Conservation (phyloP, 2,888 invertebrate species). For the Netelia fuscicornis region DNA sequence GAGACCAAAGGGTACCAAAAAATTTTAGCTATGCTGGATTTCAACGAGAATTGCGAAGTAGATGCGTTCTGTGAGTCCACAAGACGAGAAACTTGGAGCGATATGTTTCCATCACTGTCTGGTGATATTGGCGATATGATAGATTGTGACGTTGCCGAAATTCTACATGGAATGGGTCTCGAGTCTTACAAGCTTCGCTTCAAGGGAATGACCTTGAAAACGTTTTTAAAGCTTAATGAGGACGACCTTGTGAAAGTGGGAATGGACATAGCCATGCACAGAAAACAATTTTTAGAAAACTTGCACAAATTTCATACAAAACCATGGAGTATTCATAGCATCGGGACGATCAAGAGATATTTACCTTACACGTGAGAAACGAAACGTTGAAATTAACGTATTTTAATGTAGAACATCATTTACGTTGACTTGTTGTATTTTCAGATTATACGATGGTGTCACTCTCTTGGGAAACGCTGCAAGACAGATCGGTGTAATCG, state of each 20-base stretch:
- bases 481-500: slow-evolving; percentile 87
- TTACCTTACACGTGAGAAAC: slow-evolving; percentile 74
- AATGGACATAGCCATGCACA: slow-evolving; percentile 87
- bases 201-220: slow-evolving; percentile 86
- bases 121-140: slow-evolving; percentile 66
- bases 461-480: slow-evolving; percentile 86
- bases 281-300: slow-evolving; percentile 86
- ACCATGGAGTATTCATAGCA: slow-evolving; percentile 85
- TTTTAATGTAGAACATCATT: slow-evolving; percentile 83
- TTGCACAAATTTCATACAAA: slow-evolving; percentile 87
- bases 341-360: slow-evolving; percentile 73
- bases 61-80: slow-evolving; percentile 74
- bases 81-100: slow-evolving; percentile 85
- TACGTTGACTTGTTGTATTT: slow-evolving; percentile 81
- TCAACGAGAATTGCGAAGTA: slow-evolving; percentile 63
- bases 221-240: slow-evolving; percentile 87
- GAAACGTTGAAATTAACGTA: slow-evolving; percentile 19
- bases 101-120: slow-evolving; percentile 85
- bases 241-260: slow-evolving; percentile 87
- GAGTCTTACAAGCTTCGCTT: slow-evolving; percentile 86
- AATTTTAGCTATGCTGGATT: slow-evolving; percentile 73
- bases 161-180: slow-evolving; percentile 88
- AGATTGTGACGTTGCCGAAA: slow-evolving; percentile 85
- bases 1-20: slow-evolving; percentile 85
- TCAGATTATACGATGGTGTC: slow-evolving; percentile 87